A percentile compares a stretch with the other conserved stretches of the same genome.
These are phyloP conservation scores for Temnothorax ravouxi DNA, from an alignment of 2,888 invertebrate genomes.

Conservation along the genomic window DNA sequence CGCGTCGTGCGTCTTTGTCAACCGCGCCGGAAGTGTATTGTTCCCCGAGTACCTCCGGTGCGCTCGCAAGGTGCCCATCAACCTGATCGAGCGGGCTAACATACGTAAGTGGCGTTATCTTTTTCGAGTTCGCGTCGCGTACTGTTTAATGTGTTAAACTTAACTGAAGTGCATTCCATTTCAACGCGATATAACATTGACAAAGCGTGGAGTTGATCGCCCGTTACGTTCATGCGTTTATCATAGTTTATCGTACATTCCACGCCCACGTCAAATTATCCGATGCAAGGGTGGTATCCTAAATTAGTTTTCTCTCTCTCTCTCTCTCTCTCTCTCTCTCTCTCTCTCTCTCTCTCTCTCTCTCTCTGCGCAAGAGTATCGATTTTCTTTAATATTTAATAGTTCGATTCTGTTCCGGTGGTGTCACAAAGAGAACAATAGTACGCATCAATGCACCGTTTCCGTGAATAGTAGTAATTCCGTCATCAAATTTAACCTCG, in stretches of 20 bases:
- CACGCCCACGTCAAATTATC: constrained; percentile 12
- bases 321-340: no score
- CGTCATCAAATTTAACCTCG: constrained; percentile 42
- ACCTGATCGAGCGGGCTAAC: constrained; percentile 50
- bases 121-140: background rate
- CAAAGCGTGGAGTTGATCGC: constrained; percentile 17
- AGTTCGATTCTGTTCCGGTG: constrained; percentile 23
- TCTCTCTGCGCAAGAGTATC: constrained; percentile 21
- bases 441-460: constrained; percentile 26
- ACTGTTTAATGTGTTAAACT: constrained; percentile 8
- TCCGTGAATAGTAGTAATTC: constrained; percentile 34
- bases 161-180: background rate
- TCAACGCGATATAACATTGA: background rate
- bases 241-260: constrained; percentile 1
- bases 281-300: background rate
- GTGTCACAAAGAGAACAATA: constrained; percentile 40
- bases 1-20: constrained; percentile 54
- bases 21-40: constrained; percentile 53
- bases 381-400: constrained; percentile 51
- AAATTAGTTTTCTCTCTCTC: background rate
- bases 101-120: constrained; percentile 33
- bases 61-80: constrained; percentile 48
- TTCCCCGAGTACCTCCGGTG: constrained; percentile 45
- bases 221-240: constrained; percentile 17
- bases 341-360: background rate